Evolutionary conservation across 1,140 invertebrate species (phyloP).

Genomic region (Lepidostoma basale): DNA sequence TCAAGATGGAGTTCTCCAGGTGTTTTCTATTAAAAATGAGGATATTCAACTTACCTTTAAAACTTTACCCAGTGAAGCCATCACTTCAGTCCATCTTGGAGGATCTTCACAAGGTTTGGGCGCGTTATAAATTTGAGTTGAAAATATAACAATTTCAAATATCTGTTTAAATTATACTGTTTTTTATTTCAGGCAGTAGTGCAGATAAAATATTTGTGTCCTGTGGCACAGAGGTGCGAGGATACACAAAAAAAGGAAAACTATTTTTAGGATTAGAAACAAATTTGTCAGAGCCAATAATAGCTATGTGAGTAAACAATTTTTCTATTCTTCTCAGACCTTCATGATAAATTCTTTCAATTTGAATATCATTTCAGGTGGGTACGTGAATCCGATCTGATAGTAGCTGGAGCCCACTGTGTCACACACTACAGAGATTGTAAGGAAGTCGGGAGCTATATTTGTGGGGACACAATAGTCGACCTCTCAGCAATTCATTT

Average conservation of each 20-base stretch:
- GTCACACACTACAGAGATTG: constrained; percentile 87
- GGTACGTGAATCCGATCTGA: constrained; percentile 79
- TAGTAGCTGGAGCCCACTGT: constrained; percentile 80
- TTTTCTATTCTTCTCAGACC: background rate
- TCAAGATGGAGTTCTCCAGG: constrained; percentile 42
- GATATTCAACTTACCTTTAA: constrained; percentile 41
- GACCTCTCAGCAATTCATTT: constrained; percentile 69
- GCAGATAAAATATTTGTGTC: constrained; percentile 43
- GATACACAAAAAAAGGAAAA: constrained; percentile 45
- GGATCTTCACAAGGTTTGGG: constrained; percentile 39
- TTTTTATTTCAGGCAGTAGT: constrained; percentile 33
- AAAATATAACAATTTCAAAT: background rate
- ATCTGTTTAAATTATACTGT: background rate
- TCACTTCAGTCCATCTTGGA: constrained; percentile 39
- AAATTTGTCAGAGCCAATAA: constrained; percentile 40
- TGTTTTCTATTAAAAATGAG: constrained; percentile 41
- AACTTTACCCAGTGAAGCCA: constrained; percentile 43
- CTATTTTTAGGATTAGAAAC: constrained; percentile 42
- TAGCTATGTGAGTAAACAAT: constrained; percentile 34
- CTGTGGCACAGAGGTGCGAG: constrained; percentile 38
- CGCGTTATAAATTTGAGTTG: background rate
- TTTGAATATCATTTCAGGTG: constrained; percentile 64
- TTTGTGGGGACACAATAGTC: constrained; percentile 80
- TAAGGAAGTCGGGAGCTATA: constrained; percentile 78
- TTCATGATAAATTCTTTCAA: background rate